Conservation (phyloP, 2,888 invertebrate genomes). For the Thymelicus sylvestris region DNA sequence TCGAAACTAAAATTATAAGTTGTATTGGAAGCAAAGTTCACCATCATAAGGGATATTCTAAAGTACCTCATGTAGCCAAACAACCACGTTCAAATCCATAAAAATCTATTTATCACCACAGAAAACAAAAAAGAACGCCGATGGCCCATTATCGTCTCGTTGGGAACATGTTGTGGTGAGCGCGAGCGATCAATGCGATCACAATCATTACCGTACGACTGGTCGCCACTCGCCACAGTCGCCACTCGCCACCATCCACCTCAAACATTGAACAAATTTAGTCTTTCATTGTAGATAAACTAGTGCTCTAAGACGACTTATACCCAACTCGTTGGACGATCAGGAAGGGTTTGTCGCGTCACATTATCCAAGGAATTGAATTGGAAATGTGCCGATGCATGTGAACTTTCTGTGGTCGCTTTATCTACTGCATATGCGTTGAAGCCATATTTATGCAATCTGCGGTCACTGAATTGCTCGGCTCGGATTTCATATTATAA, state of each 20-base stretch:
- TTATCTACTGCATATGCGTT: slow-evolving; percentile 64
- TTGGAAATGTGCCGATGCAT: slow-evolving; percentile 70
- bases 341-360: slow-evolving; percentile 71
- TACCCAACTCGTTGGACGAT: slow-evolving; percentile 57
- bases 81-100: slow-evolving; percentile 59
- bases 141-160: slow-evolving; percentile 78
- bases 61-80: slow-evolving; percentile 4
- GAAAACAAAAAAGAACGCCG: slow-evolving; percentile 65
- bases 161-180: slow-evolving; percentile 76
- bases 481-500: slow-evolving; percentile 64
- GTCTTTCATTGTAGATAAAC: slow-evolving; percentile 56
- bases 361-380: slow-evolving; percentile 69
- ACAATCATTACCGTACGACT: slow-evolving; percentile 71
- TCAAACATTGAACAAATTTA: slow-evolving; percentile 59
- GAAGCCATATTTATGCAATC: slow-evolving; percentile 79
- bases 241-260: slow-evolving; percentile 55
- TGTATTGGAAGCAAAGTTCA: too few species aligned
- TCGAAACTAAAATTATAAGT: too few species aligned
- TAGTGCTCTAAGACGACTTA: slow-evolving; percentile 56
- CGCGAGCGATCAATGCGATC: slow-evolving; percentile 70
- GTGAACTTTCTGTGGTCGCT: slow-evolving; percentile 74
- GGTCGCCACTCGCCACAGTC: slow-evolving; percentile 48
- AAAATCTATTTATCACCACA: slow-evolving; percentile 63
- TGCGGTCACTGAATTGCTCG: slow-evolving; percentile 68
- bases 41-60: not conserved